phyloP scores from a whole-genome alignment of 2,888 invertebrate genomes.

The Saturnia pavonia region DNA sequence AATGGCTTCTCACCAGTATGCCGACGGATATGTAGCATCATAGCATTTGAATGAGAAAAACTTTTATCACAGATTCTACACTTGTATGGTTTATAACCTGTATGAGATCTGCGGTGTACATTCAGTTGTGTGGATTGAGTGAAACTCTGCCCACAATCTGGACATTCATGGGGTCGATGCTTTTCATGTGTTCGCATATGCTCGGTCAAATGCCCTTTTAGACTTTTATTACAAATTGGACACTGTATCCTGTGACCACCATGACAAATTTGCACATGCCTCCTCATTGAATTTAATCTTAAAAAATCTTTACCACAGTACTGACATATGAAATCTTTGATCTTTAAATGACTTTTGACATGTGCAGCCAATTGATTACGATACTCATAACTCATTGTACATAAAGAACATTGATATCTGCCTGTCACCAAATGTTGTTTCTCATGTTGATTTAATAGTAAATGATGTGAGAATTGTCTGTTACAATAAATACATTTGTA shows the following conservation, averaged over 20 bases:
- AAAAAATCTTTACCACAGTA: slow-evolving; percentile 91
- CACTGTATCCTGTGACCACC: slow-evolving; percentile 89
- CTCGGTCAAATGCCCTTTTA: slow-evolving; percentile 91
- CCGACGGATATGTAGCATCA: slow-evolving; percentile 90
- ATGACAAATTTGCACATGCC: slow-evolving; percentile 89
- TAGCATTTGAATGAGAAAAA: slow-evolving; percentile 92
- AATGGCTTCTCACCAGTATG: slow-evolving; percentile 95
- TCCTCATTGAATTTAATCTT: slow-evolving; percentile 87
- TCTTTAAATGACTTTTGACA: slow-evolving; percentile 86
- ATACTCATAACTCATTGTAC: slow-evolving; percentile 86
- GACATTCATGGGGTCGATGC: slow-evolving; percentile 89
- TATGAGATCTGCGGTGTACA: slow-evolving; percentile 92
- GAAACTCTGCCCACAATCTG: slow-evolving; percentile 89
- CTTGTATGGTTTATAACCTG: slow-evolving; percentile 90
- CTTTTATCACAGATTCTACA: slow-evolving; percentile 91
- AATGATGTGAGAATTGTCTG: slow-evolving; percentile 56
- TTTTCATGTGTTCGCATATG: slow-evolving; percentile 91
- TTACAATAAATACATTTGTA: slow-evolving; percentile 86
- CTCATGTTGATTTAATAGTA: slow-evolving; percentile 83
- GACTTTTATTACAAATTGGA: slow-evolving; percentile 89
- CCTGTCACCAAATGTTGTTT: slow-evolving; percentile 88
- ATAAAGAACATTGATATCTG: slow-evolving; percentile 86
- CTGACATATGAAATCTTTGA: slow-evolving; percentile 89
- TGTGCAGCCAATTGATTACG: slow-evolving; percentile 84
- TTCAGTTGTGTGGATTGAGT: slow-evolving; percentile 92